Percentiles rank a stretch among this genome's conserved stretches.
These are phyloP conservation scores for Takifugu rubripes DNA, from an alignment of 2,797 vertebrate genomes.

Conservation along the genomic window DNA sequence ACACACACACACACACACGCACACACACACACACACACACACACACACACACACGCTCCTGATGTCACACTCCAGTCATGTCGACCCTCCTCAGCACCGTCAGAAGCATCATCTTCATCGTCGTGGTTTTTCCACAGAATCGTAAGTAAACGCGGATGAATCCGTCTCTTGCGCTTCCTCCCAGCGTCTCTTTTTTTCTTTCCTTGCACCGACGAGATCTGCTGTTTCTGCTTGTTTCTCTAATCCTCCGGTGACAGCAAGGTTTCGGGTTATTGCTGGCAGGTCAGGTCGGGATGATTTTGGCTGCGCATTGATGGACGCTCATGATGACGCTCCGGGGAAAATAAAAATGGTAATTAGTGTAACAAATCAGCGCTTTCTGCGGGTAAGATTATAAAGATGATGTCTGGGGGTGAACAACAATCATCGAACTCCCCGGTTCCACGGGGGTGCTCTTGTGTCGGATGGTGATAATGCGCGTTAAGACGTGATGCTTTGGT, in stretches of 20 bases:
- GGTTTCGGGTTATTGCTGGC: neutral
- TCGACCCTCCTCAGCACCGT: slow-evolving; percentile 50
- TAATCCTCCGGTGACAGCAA: neutral
- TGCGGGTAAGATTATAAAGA: too few relatives aligned
- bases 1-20: neutral
- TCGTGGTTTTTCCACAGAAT: slow-evolving; percentile 5
- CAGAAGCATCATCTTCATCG: slow-evolving; percentile 23
- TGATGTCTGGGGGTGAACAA: too few relatives aligned
- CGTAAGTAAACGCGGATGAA: slow-evolving; percentile 35
- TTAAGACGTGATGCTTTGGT: neutral
- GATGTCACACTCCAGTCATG: slow-evolving; percentile 54
- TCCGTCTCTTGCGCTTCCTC: neutral
- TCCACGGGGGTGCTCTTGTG: too few relatives aligned
- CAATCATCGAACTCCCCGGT: neutral
- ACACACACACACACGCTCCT: slow-evolving; percentile 30
- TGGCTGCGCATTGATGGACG: slow-evolving; percentile 30
- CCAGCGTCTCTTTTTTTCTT: neutral
- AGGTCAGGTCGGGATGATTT: slow-evolving; percentile 22
- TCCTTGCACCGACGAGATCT: neutral
- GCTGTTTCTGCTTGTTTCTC: neutral
- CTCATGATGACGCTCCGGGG: neutral
- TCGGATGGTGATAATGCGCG: too few relatives aligned
- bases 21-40: neutral
- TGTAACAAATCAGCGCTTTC: too few relatives aligned
- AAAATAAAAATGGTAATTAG: too few relatives aligned